phyloP scores from a whole-genome alignment of 2,113 vertebrate genomes.

The Lucifuga dentata region DNA sequence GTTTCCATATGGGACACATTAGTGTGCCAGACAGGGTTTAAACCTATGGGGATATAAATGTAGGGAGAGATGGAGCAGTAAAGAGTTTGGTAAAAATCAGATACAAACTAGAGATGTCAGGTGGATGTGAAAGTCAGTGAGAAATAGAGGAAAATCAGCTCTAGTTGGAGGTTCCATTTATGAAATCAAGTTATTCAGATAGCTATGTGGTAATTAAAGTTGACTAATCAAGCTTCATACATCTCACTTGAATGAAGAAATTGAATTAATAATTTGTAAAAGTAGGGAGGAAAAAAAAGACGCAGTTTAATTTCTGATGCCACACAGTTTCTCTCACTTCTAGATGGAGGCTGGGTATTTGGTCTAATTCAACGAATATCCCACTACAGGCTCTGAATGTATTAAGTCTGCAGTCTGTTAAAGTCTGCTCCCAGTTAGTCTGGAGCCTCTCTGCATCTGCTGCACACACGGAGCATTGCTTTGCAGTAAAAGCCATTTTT shows the following conservation, averaged over 20 bases:
- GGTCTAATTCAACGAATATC: slow-evolving; percentile 41
- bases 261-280: too few species aligned
- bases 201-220: background rate
- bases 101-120: background rate
- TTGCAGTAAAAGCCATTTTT: slow-evolving; percentile 69
- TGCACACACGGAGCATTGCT: slow-evolving; percentile 65
- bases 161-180: background rate
- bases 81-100: background rate
- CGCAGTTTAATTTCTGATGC: background rate
- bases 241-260: background rate
- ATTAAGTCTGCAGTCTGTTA: slow-evolving; percentile 17
- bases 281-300: too few species aligned
- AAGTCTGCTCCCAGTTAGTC: slow-evolving; percentile 77
- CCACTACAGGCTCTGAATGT: slow-evolving; percentile 41
- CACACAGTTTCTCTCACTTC: slow-evolving; percentile 25
- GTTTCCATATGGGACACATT: slow-evolving; percentile 73
- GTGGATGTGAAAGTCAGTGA: slow-evolving; percentile 5
- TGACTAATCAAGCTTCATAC: background rate
- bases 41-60: slow-evolving; percentile 50
- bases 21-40: slow-evolving; percentile 57
- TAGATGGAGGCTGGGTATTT: slow-evolving; percentile 11
- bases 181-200: background rate
- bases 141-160: slow-evolving; percentile 6
- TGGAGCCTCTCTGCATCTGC: slow-evolving; percentile 82
- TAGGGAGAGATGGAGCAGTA: slow-evolving; percentile 6